Conservation (phyloP, 2,113 vertebrate species). For the Bos indicus region DNA sequence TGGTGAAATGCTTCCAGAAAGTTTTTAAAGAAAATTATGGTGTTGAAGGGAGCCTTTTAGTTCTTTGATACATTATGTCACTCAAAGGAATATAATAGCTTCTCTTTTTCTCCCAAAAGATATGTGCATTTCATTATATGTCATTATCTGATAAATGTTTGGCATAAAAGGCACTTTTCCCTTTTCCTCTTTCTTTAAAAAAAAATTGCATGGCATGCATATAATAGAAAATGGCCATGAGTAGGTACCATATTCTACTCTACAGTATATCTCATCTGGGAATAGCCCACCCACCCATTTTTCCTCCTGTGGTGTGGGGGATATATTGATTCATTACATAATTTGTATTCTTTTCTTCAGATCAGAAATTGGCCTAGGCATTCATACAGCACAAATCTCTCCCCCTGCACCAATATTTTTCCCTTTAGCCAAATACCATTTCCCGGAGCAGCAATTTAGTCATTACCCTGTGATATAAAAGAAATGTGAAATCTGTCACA, state of each 20-base stretch:
- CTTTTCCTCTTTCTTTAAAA: background rate
- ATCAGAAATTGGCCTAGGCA: conserved; percentile 28
- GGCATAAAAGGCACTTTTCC: conserved; percentile 40
- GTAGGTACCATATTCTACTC: background rate
- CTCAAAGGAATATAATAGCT: conserved; percentile 61
- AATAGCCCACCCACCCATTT: background rate
- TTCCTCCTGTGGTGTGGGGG: background rate
- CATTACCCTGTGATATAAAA: conserved; percentile 75
- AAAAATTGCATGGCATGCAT: background rate
- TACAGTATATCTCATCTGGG: background rate
- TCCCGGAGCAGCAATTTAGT: conserved; percentile 76
- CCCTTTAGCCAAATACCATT: conserved; percentile 67
- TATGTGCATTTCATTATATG: conserved; percentile 65
- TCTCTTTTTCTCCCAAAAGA: conserved; percentile 46
- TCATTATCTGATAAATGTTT: conserved; percentile 71
- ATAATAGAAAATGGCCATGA: conserved; percentile 42
- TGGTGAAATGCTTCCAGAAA: conserved; percentile 63
- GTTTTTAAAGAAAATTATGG: conserved; percentile 67
- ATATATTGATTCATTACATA: conserved; percentile 37
- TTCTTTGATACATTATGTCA: conserved; percentile 63
- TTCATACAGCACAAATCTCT: conserved; percentile 48
- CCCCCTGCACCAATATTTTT: conserved; percentile 29
- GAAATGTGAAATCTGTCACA: conserved; percentile 78
- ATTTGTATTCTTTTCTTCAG: conserved; percentile 37
- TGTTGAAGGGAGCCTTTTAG: conserved; percentile 66